Base-by-base conservation (phyloP, 2,888 invertebrate genomes). In the Chironomus riparius region DNA sequence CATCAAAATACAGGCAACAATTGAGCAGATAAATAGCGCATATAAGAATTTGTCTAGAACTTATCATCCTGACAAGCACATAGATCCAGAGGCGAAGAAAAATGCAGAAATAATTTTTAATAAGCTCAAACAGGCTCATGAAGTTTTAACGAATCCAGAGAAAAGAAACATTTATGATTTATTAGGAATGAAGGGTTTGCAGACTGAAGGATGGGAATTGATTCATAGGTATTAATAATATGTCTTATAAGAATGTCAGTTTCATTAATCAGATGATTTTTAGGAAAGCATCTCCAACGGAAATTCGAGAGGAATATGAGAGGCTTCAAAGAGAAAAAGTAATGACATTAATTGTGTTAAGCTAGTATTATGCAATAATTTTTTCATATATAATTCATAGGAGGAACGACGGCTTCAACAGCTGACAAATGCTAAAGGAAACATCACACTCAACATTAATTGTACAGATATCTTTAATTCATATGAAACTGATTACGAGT, bases 41-140 rank as follows among this genome's bases (percentile, higher is more conserved):
- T 99, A 97, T 83, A 89, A 97, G 77, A 89, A 93, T 75, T 89
- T 97, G 76, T 97, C 97, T 79, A 90, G 92, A 78, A 89, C 96
- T 80, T 98, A 97, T 82, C 99, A 99, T 84, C 98, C 99, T 0
- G 98, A 99, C 82, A 97, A 98, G 84, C 98, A 99, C 85, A 86
- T 88, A 13, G 93, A 96, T 81, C 90, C 92, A 0, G 87, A 87
- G 0, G 89, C 90, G 79, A 95, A 96, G 83, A 90, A 89, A 81
- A 93, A 95, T 85, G 98, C 98, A 0, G 96, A 97, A 83, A 85
- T 91, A 77, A 87, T 98, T 80, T 99, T 99, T 82, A 94, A 94
- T 82, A 92, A 94, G 83, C 92, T 94, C 0, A 97, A 97, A 82
- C 91, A 90, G 80, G 98, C 98, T 0, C 95, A 98, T 84, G 97